Conservation (phyloP, 2,113 vertebrate genomes). For the Struthio camelus region DNA sequence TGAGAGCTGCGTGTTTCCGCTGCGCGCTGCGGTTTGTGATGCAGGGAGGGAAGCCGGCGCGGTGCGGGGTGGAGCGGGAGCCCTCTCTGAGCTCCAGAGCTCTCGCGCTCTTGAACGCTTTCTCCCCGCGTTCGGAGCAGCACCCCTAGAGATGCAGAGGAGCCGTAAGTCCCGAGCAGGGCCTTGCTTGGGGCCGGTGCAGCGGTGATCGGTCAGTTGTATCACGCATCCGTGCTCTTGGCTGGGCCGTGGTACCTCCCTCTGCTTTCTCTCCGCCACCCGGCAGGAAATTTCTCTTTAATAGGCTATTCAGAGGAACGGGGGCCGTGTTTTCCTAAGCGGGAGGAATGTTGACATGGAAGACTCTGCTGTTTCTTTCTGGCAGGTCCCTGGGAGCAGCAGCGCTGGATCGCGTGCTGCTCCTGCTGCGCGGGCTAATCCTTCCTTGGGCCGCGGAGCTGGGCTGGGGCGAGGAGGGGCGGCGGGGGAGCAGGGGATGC, state of each 20-base stretch:
- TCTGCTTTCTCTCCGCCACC: background rate
- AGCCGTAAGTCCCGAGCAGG: background rate
- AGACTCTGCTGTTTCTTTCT: background rate
- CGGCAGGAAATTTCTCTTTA: slow-evolving; percentile 73
- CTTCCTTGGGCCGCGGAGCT: slow-evolving; percentile 11
- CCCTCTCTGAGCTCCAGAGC: background rate
- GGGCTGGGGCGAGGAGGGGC: background rate
- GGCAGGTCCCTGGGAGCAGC: slow-evolving; percentile 9
- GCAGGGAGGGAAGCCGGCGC: rapidly evolving
- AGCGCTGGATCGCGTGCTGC: slow-evolving; percentile 12
- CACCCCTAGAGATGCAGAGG: background rate
- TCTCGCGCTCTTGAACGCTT: background rate
- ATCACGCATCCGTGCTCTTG: background rate
- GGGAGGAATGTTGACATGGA: slow-evolving; percentile 62
- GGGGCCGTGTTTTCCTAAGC: slow-evolving; percentile 60
- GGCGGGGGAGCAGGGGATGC: background rate
- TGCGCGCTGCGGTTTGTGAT: rapidly evolving
- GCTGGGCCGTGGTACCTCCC: background rate
- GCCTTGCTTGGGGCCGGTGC: background rate
- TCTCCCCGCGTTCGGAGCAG: background rate
- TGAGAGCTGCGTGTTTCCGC: background rate
- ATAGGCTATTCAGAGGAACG: slow-evolving; percentile 46
- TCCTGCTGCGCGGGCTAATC: background rate
- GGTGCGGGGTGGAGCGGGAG: background rate
- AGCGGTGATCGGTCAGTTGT: background rate